Base-by-base conservation (phyloP, 2,797 vertebrate genomes). In the Sebastes dallii region DNA sequence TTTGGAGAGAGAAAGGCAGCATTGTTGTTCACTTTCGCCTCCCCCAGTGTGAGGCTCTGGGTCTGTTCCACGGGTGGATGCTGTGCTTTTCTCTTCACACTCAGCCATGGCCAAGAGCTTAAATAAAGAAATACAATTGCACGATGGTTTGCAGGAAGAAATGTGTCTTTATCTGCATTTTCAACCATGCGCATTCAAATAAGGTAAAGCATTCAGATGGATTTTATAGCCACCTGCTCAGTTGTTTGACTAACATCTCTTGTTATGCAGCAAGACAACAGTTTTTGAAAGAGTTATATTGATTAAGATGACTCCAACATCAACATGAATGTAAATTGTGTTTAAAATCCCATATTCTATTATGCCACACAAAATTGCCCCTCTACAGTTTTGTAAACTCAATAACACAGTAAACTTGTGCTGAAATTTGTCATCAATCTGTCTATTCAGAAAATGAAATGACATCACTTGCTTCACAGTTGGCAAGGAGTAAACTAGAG, bases 21-120 rank as follows among this genome's bases (percentile, higher is more conserved):
- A 85, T 90, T 91, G 88, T 92, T 88, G 88, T 82, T 86, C 80
- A 25, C 68, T 83, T 72, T 79, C 5, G 30, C 82, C 81, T 85
- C 80, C 78, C 76, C 66, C 67, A 55, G 79, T 55, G 80, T 69
- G 76, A 86, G 32, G 67, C 77, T 84, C 84, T 86, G 90, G 85
- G 77, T 79, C 75, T 70, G 78, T 84, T 91, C 87, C 81, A 82
- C n/a, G 14, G 42, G 54, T 72, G 79, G 84, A 83, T 62, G 84
- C 84, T 88, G 77, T 66, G 85, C 84, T 90, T 83, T 90, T 90
- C 73, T 85, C 76, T 61, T 74, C 72, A 72, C 52, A 29, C 84
- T 74, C 73, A 7, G 75, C 55, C 61, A 50, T 70, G 75, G 65
- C 62, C 14, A 22, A 82, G 60, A 59, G 68, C 77, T 75, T 65